phyloP scores from a whole-genome alignment of 2,888 invertebrate species.

The Automeris io region DNA sequence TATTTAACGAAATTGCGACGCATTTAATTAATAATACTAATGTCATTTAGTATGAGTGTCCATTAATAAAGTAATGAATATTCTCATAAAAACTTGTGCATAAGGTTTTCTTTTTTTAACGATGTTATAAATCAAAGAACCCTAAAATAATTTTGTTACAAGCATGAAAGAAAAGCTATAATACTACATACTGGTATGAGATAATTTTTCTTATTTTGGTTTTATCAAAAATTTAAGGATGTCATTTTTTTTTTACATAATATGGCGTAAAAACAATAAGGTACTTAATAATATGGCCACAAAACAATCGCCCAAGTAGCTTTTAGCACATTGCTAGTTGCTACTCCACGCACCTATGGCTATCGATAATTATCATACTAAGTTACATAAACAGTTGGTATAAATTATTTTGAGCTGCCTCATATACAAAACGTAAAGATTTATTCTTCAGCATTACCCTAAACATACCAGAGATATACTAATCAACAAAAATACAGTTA shows the following conservation, averaged over 20 bases:
- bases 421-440: conserved; percentile 19
- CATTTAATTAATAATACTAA: no score
- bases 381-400: background rate
- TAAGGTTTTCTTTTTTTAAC: no score
- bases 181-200: conserved; percentile 3
- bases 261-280: conserved; percentile 18
- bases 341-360: background rate
- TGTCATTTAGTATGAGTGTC: no score
- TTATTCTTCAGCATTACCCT: conserved; percentile 9
- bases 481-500: conserved; percentile 12
- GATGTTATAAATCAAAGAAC: no score
- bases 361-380: no score
- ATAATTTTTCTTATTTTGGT: background rate
- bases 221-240: conserved; percentile 1
- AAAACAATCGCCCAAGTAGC: conserved; percentile 11
- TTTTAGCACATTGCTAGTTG: background rate
- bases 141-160: background rate
- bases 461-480: background rate
- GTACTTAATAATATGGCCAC: conserved; percentile 33
- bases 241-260: no score
- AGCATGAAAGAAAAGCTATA: background rate
- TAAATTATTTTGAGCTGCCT: conserved; percentile 34
- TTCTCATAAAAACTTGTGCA: no score
- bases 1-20: no score
- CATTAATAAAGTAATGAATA: no score